Evolutionary conservation across 2,113 vertebrate genomes (phyloP).

Genomic region (Orientallactaga bullata): DNA sequence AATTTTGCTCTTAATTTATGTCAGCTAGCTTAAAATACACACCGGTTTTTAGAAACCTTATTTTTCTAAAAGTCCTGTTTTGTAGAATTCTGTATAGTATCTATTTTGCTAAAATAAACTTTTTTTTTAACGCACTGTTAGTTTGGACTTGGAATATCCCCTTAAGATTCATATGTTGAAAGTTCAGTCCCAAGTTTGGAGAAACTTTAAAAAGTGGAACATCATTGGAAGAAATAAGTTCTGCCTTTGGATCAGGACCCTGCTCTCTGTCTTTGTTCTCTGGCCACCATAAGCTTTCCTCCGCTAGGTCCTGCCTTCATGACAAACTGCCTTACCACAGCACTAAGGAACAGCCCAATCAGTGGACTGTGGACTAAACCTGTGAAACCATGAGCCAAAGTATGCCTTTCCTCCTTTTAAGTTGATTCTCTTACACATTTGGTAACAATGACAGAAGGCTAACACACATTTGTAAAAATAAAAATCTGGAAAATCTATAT

Average conservation of each 20-base stretch:
- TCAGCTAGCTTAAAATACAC: slow-evolving; percentile 1
- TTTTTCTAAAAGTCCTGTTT: background rate
- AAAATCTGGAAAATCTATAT: slow-evolving; percentile 22
- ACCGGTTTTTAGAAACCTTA: background rate
- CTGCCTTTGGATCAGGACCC: background rate
- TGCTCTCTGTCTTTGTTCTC: background rate
- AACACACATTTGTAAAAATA: background rate
- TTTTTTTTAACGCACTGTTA: background rate
- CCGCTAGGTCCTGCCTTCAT: background rate
- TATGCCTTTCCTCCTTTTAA: background rate
- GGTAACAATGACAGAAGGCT: background rate
- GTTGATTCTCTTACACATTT: background rate
- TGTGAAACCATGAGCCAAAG: background rate
- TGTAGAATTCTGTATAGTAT: background rate
- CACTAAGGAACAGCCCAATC: background rate
- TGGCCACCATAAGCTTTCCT: background rate
- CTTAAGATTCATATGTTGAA: background rate
- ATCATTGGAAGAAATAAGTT: background rate
- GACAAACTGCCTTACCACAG: background rate
- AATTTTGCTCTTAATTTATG: slow-evolving; percentile 26
- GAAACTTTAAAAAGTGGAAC: background rate
- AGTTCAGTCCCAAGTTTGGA: background rate
- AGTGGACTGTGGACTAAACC: background rate
- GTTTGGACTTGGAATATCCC: background rate
- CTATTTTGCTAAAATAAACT: background rate